phyloP scores from a whole-genome alignment of 2,888 invertebrate genomes.

The Imbricaverruca yamaguchii region DNA sequence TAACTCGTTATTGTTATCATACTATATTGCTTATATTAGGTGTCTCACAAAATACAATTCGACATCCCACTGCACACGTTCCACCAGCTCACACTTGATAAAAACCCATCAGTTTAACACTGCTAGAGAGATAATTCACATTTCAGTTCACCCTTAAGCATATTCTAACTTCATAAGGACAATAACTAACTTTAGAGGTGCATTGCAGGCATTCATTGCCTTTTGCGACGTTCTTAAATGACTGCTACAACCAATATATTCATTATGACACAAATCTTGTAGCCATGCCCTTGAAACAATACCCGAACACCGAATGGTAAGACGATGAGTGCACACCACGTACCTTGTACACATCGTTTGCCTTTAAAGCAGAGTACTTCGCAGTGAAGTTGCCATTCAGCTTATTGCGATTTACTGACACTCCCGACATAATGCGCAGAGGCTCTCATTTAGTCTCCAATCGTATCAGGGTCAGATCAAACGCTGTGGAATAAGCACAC shows the following conservation, averaged over 20 bases:
- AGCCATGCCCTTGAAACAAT: not conserved
- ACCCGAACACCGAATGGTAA: no score
- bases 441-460: not conserved
- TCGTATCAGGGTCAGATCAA: not conserved
- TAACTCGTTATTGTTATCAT: no score
- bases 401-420: not conserved
- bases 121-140: not conserved
- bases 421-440: not conserved
- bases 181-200: not conserved
- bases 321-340: not conserved
- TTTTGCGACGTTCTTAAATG: not conserved
- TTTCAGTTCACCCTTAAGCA: not conserved
- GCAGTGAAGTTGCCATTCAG: not conserved
- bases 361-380: not conserved
- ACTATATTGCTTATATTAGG: no score
- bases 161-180: not conserved
- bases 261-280: not conserved
- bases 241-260: not conserved
- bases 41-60: no score
- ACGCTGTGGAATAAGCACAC: no score
- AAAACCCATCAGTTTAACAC: not conserved
- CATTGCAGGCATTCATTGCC: not conserved
- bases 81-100: no score
- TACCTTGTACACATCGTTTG: not conserved
- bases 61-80: no score